Evolutionary conservation across 1,140 invertebrate genomes (phyloP), one percentile per base, ranked within the genome.

Genomic region (Pachypsylla venusta): DNA sequence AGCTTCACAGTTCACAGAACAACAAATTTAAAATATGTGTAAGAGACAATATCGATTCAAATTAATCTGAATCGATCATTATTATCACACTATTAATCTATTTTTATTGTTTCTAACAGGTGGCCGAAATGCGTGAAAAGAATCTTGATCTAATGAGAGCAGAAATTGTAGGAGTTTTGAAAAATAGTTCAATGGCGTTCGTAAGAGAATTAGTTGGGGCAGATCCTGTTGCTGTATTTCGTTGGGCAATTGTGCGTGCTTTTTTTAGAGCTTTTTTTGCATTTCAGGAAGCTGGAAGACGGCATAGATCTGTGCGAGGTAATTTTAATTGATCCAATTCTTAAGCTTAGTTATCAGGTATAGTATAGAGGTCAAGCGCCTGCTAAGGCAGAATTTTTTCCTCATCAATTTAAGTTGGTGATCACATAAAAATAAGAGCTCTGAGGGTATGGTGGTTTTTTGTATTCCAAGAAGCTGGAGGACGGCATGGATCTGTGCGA

Each of bases 61-160:
- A n/a, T n/a, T n/a, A n/a, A n/a, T n/a, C n/a, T n/a, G n/a, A n/a
- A n/a, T n/a, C n/a, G n/a, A n/a, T n/a, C n/a, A 13, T 56, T 20
- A 60, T 59, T 22, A 35, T 58, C 5, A 5, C 12, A 19, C 26
- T 39, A 12, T 54, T 19, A 55, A 39, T 60, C 22, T 57, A 55
- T 54, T 2, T 56, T 53, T 25, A 26, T 61, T 2, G 56, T 64
- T 54, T 22, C 60, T 70, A 66, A 61, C 68, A 89, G 83, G 86
- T 85, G 54, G 74, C 80, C 24, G 90, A 94, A 67, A 95, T 98
- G 82, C 77, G 93, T 42, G 93, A 97, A 70, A 98, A 98, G 71
- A 98, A 98, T 75, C 74, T 93, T 60, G 93, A 98, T 72, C 75
- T 95, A 22, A 93, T 97, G 83, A 76, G 92, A 61, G 87, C 89